Evolutionary conservation across 2,113 vertebrate species (phyloP).

Genomic region (Hippoglossus stenolepis): DNA sequence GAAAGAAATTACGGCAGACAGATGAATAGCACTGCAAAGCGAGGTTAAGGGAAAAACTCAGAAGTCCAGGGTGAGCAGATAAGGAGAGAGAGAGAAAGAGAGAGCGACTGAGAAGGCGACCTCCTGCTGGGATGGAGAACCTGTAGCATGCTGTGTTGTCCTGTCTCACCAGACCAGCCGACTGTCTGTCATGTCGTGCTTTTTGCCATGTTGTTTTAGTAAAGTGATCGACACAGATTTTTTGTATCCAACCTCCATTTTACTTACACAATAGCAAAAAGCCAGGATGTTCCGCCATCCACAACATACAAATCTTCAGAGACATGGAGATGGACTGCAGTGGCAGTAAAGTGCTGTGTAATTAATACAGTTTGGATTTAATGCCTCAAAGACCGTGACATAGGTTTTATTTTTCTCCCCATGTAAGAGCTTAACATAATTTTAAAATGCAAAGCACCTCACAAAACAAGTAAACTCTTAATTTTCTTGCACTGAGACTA

Average conservation of each 20-base stretch:
- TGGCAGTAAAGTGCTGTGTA: not conserved
- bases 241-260: conserved; percentile 41
- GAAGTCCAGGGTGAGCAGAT: conserved; percentile 36
- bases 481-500: not conserved
- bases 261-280: conserved; percentile 7
- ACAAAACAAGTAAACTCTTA: not conserved
- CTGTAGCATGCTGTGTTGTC: conserved; percentile 14
- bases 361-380: not conserved
- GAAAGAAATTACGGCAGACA: conserved; percentile 21
- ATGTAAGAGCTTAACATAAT: not conserved
- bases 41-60: conserved; percentile 44
- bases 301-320: not conserved
- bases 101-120: not conserved
- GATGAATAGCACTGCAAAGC: conserved; percentile 32
- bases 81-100: conserved; percentile 25
- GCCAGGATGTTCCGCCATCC: conserved; percentile 12
- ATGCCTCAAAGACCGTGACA: conserved; percentile 12
- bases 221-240: conserved; percentile 43
- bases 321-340: not conserved
- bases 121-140: conserved; percentile 39
- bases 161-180: conserved; percentile 48
- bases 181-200: conserved; percentile 37
- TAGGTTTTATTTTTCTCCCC: conserved; percentile 22
- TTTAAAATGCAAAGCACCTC: conserved; percentile 25
- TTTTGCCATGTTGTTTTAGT: conserved; percentile 47